Evolutionary conservation across 2,888 invertebrate species (phyloP).

Genomic region (Cheilosia vulpina): DNA sequence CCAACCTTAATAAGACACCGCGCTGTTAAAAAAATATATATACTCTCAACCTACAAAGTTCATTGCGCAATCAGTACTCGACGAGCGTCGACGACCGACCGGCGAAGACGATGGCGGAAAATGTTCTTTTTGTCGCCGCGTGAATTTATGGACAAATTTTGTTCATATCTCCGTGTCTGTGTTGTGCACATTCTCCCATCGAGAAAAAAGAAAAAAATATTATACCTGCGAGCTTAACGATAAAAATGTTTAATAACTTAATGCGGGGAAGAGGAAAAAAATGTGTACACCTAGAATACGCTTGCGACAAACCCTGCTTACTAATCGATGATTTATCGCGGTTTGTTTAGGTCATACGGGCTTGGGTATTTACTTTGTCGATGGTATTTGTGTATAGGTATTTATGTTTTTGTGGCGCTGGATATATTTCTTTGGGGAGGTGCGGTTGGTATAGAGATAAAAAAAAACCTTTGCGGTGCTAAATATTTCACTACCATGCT

Average conservation of each 20-base stretch:
- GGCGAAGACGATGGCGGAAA: slow-evolving; percentile 8
- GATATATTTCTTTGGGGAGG: not conserved
- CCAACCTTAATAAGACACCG: slow-evolving; percentile 36
- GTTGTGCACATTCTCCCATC: slow-evolving; percentile 10
- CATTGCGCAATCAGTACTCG: slow-evolving; percentile 60
- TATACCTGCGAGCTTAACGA: slow-evolving; percentile 53
- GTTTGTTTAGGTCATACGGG: slow-evolving; percentile 63
- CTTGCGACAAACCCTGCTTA: slow-evolving; percentile 56
- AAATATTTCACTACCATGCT: no score
- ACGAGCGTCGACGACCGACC: slow-evolving; percentile 23
- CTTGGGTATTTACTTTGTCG: slow-evolving; percentile 55
- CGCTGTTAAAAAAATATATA: slow-evolving; percentile 5
- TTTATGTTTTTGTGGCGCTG: not conserved
- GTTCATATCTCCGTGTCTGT: slow-evolving; percentile 14
- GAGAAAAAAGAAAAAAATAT: not conserved
- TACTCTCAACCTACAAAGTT: slow-evolving; percentile 32
- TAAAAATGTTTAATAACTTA: slow-evolving; percentile 58
- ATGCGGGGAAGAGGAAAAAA: slow-evolving; percentile 24
- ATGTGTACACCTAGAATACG: slow-evolving; percentile 24
- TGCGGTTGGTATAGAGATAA: not conserved
- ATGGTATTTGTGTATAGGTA: not conserved
- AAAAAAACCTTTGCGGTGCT: no score
- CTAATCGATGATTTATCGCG: slow-evolving; percentile 72
- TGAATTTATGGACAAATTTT: slow-evolving; percentile 41
- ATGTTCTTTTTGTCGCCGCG: slow-evolving; percentile 33